Evolutionary conservation across 2,888 invertebrate species (phyloP).

Genomic region (Sialis lutaria): DNA sequence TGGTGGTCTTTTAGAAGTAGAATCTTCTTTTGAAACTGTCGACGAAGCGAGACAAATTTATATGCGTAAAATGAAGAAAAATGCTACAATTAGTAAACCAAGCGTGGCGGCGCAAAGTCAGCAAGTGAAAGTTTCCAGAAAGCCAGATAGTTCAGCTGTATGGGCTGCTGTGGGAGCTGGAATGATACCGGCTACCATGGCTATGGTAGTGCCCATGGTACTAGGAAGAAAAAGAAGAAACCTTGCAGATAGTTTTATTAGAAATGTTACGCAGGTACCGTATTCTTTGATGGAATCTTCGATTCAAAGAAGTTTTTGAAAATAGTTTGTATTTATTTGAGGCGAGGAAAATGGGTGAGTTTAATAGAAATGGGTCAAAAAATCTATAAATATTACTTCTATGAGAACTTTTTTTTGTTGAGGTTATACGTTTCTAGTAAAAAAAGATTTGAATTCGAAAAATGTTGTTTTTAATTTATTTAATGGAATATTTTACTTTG

Average conservation of each 20-base stretch:
- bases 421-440: too few species aligned
- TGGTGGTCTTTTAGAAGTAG: constrained; percentile 57
- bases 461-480: too few species aligned
- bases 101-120: background rate
- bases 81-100: constrained; percentile 11
- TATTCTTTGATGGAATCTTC: background rate
- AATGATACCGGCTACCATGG: constrained; percentile 66
- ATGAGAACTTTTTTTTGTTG: too few species aligned
- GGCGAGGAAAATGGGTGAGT: too few species aligned
- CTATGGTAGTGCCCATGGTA: constrained; percentile 63
- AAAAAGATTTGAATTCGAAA: too few species aligned
- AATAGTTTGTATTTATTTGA: too few species aligned
- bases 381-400: too few species aligned
- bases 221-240: constrained; percentile 33
- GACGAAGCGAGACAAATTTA: constrained; percentile 37
- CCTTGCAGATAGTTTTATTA: constrained; percentile 8
- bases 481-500: too few species aligned
- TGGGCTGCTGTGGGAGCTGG: constrained; percentile 60
- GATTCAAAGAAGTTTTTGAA: background rate
- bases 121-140: constrained; percentile 15
- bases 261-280: constrained; percentile 1
- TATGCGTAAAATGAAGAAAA: constrained; percentile 19
- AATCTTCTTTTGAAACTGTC: constrained; percentile 50
- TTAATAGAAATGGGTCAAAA: too few species aligned
- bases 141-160: constrained; percentile 39